These are phyloP conservation scores for Esox masquinongy DNA, from an alignment of 2,797 vertebrate species.

Conservation along the genomic window DNA sequence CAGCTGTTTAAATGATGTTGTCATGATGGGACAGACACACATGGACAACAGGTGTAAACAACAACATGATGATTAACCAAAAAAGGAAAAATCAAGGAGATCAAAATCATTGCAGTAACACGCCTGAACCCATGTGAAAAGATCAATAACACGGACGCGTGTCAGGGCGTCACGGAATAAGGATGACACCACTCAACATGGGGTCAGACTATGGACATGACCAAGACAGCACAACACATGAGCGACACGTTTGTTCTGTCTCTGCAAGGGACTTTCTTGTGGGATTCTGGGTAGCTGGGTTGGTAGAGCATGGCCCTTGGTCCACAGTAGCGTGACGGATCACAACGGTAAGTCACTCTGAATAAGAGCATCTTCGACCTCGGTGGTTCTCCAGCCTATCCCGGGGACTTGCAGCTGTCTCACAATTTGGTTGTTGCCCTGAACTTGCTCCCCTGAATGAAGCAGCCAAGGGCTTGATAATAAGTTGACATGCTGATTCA, in stretches of 20 bases:
- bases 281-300: too few relatives aligned
- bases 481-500: too few relatives aligned
- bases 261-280: too few relatives aligned
- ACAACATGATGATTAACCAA: slow-evolving; percentile 27
- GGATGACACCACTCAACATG: neutral
- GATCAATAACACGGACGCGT: slow-evolving; percentile 17
- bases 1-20: slow-evolving; percentile 73
- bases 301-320: too few relatives aligned
- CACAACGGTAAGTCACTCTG: too few relatives aligned
- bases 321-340: too few relatives aligned
- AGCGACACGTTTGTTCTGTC: neutral
- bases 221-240: neutral
- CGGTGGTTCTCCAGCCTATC: too few relatives aligned
- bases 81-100: slow-evolving; percentile 28
- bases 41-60: slow-evolving; percentile 68
- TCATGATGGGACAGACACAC: slow-evolving; percentile 78
- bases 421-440: too few relatives aligned
- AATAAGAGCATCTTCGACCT: too few relatives aligned
- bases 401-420: too few relatives aligned
- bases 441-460: too few relatives aligned
- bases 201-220: neutral
- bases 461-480: too few relatives aligned
- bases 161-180: neutral
- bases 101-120: slow-evolving; percentile 32
- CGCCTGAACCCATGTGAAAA: neutral